Evolutionary conservation across 2,888 invertebrate species (phyloP).

Genomic region (Caenorhabditis afra): DNA sequence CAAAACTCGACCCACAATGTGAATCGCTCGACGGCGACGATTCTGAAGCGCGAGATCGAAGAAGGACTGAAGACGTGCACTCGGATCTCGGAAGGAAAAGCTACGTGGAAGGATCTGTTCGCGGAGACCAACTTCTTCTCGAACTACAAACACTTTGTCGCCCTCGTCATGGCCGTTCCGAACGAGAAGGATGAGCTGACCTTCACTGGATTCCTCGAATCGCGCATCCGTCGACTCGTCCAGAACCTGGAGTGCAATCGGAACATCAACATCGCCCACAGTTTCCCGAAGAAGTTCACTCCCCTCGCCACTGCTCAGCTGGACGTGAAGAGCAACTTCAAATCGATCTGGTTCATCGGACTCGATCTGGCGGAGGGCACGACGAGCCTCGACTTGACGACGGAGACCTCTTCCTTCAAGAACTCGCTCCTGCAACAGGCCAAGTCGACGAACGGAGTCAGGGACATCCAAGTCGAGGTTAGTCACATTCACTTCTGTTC

Average conservation of each 20-base stretch:
- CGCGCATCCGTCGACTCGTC: conserved; percentile 93
- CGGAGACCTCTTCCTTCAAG: too few species aligned
- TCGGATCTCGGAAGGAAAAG: conserved; percentile 87
- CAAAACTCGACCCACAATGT: conserved; percentile 99
- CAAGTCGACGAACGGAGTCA: too few species aligned
- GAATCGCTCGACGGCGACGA: conserved; percentile 91
- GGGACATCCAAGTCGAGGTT: too few species aligned
- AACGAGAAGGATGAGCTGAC: conserved; percentile 73
- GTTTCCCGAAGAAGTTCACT: conserved; percentile 91
- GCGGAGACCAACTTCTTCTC: conserved; percentile 88
- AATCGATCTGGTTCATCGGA: too few species aligned
- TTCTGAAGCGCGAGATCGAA: conserved; percentile 94
- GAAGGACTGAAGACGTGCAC: conserved; percentile 86
- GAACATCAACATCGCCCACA: conserved; percentile 95
- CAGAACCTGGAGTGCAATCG: conserved; percentile 89
- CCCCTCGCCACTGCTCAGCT: too few species aligned
- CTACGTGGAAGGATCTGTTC: conserved; percentile 87
- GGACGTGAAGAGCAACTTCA: too few species aligned
- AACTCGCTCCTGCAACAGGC: too few species aligned
- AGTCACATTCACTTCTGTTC: too few species aligned
- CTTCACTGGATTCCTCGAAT: conserved; percentile 85
- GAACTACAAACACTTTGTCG: conserved; percentile 87
- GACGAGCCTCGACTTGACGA: too few species aligned
- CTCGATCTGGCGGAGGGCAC: too few species aligned
- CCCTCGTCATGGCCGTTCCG: conserved; percentile 80